Evolutionary conservation across 2,888 invertebrate genomes (phyloP), one percentile per base, ranked within the genome.

Genomic region (Synergus umbraculus): DNA sequence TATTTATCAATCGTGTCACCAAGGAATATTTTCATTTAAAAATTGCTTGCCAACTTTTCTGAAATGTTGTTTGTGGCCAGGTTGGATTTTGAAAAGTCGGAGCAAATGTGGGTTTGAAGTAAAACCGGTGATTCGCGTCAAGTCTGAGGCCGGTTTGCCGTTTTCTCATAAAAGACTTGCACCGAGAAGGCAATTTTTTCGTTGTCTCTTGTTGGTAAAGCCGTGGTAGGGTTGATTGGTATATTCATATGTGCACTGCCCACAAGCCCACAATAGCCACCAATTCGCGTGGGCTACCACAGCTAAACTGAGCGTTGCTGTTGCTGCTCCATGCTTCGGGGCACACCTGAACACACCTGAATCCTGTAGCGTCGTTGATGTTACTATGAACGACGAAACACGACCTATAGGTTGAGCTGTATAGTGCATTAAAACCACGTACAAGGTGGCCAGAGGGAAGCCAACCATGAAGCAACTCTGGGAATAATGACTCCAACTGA

Each of bases 291-390:
- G 64, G 63, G 77, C 49, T 49, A 49, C 18, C 46, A 65, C 65
- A 76, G 73, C 54, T 76, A 78, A 78, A 76, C 78, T 76, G 78
- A 79, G 65, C 65, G 79, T 54, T 73, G 73, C 49, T 73, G 73
- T 73, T 73, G 29, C 73, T 37, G 37, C 73, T 73, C 49, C n/a
- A 54, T 81, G 79, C 78, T 78, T 63, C 80, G 86, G 84, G 88
- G 87, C 88, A 86, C 87, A 88, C 88, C 89, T 88, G 88, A 86
- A 86, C 88, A 86, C 88, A 88, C 88, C 89, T 88, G 88, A 86
- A 86, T 85, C 85, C 86, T 82, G 83, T 84, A 84, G 88, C 87
- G 86, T 87, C 87, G 88, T 87, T 87, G 87, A 86, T 86, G 86
- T 88, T 84, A 81, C 86, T 86, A 86, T 84, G 82, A 82, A 83